Base-by-base conservation (phyloP, 2,888 invertebrate species). In the Hirtodrosophila histrioides region DNA sequence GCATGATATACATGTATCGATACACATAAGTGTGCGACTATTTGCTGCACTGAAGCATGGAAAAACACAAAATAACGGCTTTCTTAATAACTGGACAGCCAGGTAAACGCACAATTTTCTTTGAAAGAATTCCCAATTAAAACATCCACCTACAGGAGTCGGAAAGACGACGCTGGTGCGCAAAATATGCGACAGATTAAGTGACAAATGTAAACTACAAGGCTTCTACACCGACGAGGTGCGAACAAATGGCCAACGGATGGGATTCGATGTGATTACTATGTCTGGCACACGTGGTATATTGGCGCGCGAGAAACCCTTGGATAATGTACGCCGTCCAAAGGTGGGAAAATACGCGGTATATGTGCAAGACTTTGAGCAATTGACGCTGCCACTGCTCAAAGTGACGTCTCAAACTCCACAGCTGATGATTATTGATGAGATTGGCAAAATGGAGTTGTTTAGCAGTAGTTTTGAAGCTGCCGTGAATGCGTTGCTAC, bases 141-240 rank as follows among this genome's bases (percentile, higher is more conserved):
- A 17, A 17, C 17, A 17, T 17, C 0, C 4, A 6, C 3, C 54
- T 44, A 11, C 31, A 93, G 95, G 95, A 40, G 91, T 94, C 58
- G 95, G 95, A 0, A 95, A 95, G 89, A 95, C 95, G 3, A 95
- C 95, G 0, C 77, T 94, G 41, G 91, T 94, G 0, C 92, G 93
- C 66, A 84, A 90, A n/a, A 74, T 90, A 24, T 80, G 93, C 24
- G 77, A 89, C 35, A 81, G 89, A 3, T 81, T 90, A 40, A 72
- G 17, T 0, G 45, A 41, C 0, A 37, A 53, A 7, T 10, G n/a
- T 27, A 57, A 60, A 29, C 44, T 80, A 1, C 41, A 40, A 7
- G 95, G 95, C 2, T 95, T 95, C 90, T 94, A 93, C 75, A 95
- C 95, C 0, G 94, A 95, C 88, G 95, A 95, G 91, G 87, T 94